These are phyloP conservation scores for Crypturellus tataupa DNA, from an alignment of 2,797 vertebrate genomes.

Conservation along the genomic window DNA sequence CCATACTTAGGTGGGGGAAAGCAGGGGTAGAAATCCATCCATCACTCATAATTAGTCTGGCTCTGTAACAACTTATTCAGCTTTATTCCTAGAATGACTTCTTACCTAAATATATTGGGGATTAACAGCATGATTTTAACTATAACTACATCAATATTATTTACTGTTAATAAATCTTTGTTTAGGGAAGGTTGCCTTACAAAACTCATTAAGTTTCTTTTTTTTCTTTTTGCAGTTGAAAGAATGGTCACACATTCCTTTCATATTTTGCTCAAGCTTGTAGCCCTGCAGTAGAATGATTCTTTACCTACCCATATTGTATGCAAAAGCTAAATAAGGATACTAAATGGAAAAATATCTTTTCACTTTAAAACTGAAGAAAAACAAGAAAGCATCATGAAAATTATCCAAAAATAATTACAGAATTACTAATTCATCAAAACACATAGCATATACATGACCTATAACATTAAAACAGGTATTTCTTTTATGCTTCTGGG, in stretches of 20 bases:
- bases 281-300: not conserved
- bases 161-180: not conserved
- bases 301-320: not conserved
- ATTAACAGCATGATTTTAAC: not conserved
- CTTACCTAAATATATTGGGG: not conserved
- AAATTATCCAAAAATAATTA: not conserved
- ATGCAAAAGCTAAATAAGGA: not conserved
- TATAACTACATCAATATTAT: not conserved
- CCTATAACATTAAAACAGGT: not conserved
- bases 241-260: not conserved
- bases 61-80: not conserved
- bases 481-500: not conserved
- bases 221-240: not conserved
- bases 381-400: not conserved
- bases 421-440: constrained; percentile 21
- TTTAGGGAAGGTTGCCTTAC: not conserved
- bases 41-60: not conserved
- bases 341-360: not conserved
- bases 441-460: not conserved
- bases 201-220: too few relatives aligned
- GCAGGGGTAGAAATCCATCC: not conserved
- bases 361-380: not conserved
- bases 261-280: not conserved
- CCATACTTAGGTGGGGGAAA: not conserved
- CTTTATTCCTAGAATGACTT: not conserved